Evolutionary conservation across 2,113 vertebrate species (phyloP).

Genomic region (Leucopsar rothschildi): DNA sequence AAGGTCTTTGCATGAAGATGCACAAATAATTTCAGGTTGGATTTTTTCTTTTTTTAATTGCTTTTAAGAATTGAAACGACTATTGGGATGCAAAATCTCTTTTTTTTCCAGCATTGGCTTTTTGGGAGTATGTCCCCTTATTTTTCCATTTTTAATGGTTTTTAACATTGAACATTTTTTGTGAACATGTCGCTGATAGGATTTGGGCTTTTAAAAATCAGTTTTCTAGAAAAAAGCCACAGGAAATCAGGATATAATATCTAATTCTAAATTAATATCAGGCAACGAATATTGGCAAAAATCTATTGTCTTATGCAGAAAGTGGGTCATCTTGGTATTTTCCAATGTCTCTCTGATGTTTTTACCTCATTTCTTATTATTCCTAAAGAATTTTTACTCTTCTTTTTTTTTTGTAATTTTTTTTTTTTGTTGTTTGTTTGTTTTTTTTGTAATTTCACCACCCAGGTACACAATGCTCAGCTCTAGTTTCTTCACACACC

Average conservation of each 20-base stretch:
- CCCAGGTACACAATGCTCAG: not conserved
- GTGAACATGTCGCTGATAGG: slow-evolving; percentile 20
- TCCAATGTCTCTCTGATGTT: not conserved
- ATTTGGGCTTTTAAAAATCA: slow-evolving; percentile 10
- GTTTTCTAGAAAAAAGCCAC: not conserved
- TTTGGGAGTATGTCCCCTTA: slow-evolving; percentile 1
- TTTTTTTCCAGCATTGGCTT: not conserved
- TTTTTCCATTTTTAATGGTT: slow-evolving; percentile 10
- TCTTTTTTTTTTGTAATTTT: not conserved
- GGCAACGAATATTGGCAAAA: not conserved
- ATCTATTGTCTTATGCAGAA: not conserved
- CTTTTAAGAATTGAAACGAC: slow-evolving; percentile 1
- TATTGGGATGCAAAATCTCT: not conserved
- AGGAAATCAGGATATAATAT: not conserved
- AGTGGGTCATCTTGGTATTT: not conserved
- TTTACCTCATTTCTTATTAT: not conserved
- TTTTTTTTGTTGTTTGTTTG: not conserved
- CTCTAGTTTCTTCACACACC: not conserved
- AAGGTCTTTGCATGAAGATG: slow-evolving; percentile 57
- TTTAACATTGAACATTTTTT: not conserved
- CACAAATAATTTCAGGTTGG: slow-evolving; percentile 70
- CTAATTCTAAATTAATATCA: not conserved
- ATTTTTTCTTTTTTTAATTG: slow-evolving; percentile 39
- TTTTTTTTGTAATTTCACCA: not conserved
- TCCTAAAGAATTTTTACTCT: not conserved